Base-by-base conservation (phyloP, 2,113 vertebrate genomes). In the Lanius ludovicianus region DNA sequence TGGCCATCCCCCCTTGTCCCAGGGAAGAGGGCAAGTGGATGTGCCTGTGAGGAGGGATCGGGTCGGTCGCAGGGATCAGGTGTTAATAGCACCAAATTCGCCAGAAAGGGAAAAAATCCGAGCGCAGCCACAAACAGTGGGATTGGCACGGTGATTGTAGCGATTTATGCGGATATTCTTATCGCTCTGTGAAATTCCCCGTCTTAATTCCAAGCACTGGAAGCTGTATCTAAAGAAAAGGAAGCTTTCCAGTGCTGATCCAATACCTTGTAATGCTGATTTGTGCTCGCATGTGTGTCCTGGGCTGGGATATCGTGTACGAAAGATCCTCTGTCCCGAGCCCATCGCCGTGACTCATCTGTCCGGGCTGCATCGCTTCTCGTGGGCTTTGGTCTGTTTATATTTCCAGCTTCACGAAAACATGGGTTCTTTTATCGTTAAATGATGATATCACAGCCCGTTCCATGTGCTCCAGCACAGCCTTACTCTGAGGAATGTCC, bases 21-120 rank as follows among this genome's bases (percentile, higher is more conserved):
- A 0, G 4, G 5, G 7, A 2, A 1, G 2, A 8, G 6, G 49
- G 2, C 27, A 0, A 35, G 5, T 1, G 69, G 59, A 1, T 12
- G 3, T 41, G 70, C 16, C 37, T 7, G 5, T 11, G 69, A 2
- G 79, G 30, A 2, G 59, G 12, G 37, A 1, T 2, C 42, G 74
- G 47, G 52, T 0, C 57, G 0, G 0, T 1, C 8, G 46, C 22
- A 6, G 81, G 35, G 37, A 20, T 42, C 37, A 1, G 56, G 10
- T 15, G 24, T 15, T 15, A 2, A 3, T 3, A 6, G 55, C 55
- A 0, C 31, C 8, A 9, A 4, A 1, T 16, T 6, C 25, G 16
- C 46, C 39, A 33, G 21, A 31, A 24, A 25, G 35, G 46, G 46
- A 56, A 3, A 16, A 11, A 13, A 25, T 7, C 6, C 31, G 23